phyloP scores from a whole-genome alignment of 2,888 invertebrate species.

The Sympetrum striolatum region DNA sequence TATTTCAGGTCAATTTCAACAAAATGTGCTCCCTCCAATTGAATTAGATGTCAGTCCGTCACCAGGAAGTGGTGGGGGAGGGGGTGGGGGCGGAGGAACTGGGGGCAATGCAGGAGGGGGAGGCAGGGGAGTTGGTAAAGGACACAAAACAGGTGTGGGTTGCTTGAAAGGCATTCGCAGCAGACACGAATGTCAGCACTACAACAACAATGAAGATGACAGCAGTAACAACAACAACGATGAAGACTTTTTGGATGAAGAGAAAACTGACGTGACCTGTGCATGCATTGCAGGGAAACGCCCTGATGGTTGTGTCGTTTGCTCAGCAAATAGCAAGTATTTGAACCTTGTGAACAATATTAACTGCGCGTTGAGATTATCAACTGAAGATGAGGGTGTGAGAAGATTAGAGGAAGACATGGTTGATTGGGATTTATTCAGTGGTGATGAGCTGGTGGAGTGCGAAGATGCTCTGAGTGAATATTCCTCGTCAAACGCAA shows the following conservation, averaged over 20 bases:
- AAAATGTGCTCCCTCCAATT: conserved; percentile 78
- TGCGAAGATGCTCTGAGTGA: conserved; percentile 15
- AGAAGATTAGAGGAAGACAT: background rate
- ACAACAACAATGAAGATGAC: conserved; percentile 22
- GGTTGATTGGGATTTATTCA: conserved; percentile 6
- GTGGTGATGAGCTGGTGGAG: conserved; percentile 22
- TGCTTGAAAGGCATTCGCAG: conserved; percentile 16
- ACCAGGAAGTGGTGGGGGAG: conserved; percentile 14
- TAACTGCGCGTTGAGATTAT: conserved; percentile 16
- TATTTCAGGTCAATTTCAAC: conserved; percentile 73
- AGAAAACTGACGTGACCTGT: background rate
- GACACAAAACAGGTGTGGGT: background rate
- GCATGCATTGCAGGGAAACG: conserved; percentile 16
- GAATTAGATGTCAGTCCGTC: conserved; percentile 12
- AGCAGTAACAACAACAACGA: conserved; percentile 31
- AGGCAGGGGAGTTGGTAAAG: background rate
- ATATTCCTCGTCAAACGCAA: conserved; percentile 26
- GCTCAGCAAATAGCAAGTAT: conserved; percentile 19
- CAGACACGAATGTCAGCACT: conserved; percentile 14
- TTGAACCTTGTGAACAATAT: background rate
- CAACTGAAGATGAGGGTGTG: background rate
- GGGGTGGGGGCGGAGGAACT: background rate
- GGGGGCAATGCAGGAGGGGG: background rate
- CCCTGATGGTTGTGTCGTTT: background rate
- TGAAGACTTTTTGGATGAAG: background rate